Evolutionary conservation across 2,113 vertebrate genomes (phyloP).

Genomic region (Hippocampus abdominalis): DNA sequence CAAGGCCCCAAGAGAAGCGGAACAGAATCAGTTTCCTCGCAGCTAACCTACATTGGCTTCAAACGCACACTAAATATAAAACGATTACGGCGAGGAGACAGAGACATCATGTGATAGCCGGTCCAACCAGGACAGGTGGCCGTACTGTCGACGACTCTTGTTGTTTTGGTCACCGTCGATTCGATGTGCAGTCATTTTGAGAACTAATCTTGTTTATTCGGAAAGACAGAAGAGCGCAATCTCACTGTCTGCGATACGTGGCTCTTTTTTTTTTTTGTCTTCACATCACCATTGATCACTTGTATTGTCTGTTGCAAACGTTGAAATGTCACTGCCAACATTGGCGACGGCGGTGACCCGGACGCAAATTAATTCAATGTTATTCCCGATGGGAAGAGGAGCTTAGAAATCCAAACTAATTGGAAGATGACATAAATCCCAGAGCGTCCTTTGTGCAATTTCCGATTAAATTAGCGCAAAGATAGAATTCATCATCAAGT

Average conservation of each 20-base stretch:
- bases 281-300: too few species aligned
- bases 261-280: too few species aligned
- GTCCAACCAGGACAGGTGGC: conserved; percentile 10
- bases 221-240: too few species aligned
- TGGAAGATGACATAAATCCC: background rate
- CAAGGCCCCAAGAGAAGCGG: conserved; percentile 50
- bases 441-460: background rate
- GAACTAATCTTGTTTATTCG: background rate
- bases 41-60: conserved; percentile 60
- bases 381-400: background rate
- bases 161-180: background rate
- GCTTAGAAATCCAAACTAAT: background rate
- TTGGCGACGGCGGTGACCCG: background rate
- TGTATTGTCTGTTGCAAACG: background rate
- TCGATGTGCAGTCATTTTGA: background rate
- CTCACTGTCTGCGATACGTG: too few species aligned
- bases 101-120: background rate
- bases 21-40: conserved; percentile 52
- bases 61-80: conserved; percentile 19
- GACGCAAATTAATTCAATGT: background rate
- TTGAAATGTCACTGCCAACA: background rate
- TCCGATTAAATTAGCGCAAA: background rate
- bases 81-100: conserved; percentile 5
- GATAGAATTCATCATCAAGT: background rate
- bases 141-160: background rate